These are phyloP conservation scores for Agrotis puta DNA, from an alignment of 2,888 invertebrate species.

Conservation along the genomic window DNA sequence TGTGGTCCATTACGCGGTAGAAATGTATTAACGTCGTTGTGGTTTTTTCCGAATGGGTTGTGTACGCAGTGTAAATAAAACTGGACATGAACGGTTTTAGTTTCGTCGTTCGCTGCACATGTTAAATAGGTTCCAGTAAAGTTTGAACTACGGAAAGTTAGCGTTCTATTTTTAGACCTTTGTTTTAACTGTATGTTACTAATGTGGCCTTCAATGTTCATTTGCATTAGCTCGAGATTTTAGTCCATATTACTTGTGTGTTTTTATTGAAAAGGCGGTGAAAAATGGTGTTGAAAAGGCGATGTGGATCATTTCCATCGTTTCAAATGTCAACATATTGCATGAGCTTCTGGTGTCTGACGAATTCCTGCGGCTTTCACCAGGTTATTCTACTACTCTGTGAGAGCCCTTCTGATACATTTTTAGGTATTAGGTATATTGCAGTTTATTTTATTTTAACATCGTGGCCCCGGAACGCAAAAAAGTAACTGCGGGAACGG, in stretches of 20 bases:
- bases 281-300: no score
- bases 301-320: no score
- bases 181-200: constrained; percentile 13
- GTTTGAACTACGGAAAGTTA: constrained; percentile 27
- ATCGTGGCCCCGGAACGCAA: no score
- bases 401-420: no score
- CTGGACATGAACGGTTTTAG: constrained; percentile 6
- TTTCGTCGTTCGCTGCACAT: constrained; percentile 19
- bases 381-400: no score
- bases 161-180: constrained; percentile 16
- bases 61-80: constrained; percentile 29
- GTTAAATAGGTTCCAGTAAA: constrained; percentile 16
- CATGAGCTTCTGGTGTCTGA: no score
- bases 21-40: constrained; percentile 13
- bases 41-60: not conserved
- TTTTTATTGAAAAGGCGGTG: not conserved
- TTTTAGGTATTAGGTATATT: no score
- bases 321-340: no score
- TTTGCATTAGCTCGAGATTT: constrained; percentile 4
- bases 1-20: constrained; percentile 6
- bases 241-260: not conserved
- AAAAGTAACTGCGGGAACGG: no score
- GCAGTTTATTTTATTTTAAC: no score
- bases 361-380: no score
- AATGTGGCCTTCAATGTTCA: constrained; percentile 10